These are phyloP conservation scores for Bombycilla garrulus DNA, from an alignment of 2,113 vertebrate genomes.

Conservation along the genomic window DNA sequence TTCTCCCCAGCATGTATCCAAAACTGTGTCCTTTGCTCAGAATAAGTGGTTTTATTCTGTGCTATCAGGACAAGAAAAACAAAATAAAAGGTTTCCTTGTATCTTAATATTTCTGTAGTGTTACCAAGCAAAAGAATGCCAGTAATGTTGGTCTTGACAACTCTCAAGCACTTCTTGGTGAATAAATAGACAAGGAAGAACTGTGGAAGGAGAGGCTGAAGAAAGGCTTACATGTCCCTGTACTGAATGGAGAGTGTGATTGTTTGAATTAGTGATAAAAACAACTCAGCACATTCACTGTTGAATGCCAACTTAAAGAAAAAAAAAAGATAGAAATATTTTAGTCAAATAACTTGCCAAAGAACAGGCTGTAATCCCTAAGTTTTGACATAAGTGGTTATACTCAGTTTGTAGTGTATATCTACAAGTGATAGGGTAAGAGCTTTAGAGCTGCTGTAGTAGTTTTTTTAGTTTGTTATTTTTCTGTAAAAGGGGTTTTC, in stretches of 20 bases:
- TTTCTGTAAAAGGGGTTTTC: background rate
- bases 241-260: background rate
- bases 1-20: background rate
- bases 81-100: background rate
- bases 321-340: background rate
- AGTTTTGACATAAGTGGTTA: background rate
- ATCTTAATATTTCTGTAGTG: background rate
- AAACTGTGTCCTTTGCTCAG: background rate
- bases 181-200: background rate
- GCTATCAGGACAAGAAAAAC: background rate
- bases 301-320: background rate
- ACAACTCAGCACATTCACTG: rapidly evolving
- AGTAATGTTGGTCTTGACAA: background rate
- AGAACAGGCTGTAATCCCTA: background rate
- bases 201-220: background rate
- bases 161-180: background rate
- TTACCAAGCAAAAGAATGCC: background rate
- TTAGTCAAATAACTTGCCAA: background rate
- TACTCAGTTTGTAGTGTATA: background rate
- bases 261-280: background rate
- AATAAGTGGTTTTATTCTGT: background rate
- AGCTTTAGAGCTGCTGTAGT: background rate
- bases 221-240: background rate
- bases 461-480: background rate
- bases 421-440: background rate